A percentile compares a stretch with the other conserved stretches of the same genome.
phyloP scores from a whole-genome alignment of 2,888 invertebrate species.

The Catocala sponsa region DNA sequence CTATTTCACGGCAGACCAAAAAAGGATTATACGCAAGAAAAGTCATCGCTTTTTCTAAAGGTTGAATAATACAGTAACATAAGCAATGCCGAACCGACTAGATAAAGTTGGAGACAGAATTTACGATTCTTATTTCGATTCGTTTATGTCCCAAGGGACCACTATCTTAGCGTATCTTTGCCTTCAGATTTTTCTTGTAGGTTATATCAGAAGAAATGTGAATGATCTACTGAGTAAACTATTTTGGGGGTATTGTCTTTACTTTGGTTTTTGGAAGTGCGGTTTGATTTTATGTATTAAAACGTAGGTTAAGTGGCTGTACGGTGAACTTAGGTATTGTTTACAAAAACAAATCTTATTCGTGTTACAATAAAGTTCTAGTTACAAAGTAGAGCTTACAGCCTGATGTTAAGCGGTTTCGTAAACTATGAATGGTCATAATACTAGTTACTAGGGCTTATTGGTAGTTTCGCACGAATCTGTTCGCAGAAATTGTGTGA shows the following conservation, averaged over 20 bases:
- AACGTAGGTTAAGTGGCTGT: no score
- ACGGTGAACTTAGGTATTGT: no score
- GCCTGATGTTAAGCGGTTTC: no score
- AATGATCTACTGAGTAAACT: constrained; percentile 7
- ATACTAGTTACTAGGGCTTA: no score
- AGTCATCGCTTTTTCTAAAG: constrained; percentile 5
- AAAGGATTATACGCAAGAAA: background rate
- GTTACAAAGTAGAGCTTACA: no score
- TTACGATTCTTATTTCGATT: constrained; percentile 46
- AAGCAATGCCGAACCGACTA: constrained; percentile 22
- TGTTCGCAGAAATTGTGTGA: no score
- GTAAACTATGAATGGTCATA: no score
- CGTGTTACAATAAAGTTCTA: no score
- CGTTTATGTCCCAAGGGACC: constrained; percentile 29
- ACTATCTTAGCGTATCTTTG: constrained; percentile 33
- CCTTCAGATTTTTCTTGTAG: constrained; percentile 27
- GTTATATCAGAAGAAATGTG: constrained; percentile 11
- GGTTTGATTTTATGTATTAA: no score
- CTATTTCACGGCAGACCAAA: background rate
- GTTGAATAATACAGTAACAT: constrained; percentile 3
- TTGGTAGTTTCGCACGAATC: no score
- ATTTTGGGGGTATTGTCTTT: background rate
- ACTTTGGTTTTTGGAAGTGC: background rate
- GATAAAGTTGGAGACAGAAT: constrained; percentile 40
- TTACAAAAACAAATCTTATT: no score